Conservation (phyloP, 2,797 vertebrate species). For the Scomberomorus guttatus region DNA sequence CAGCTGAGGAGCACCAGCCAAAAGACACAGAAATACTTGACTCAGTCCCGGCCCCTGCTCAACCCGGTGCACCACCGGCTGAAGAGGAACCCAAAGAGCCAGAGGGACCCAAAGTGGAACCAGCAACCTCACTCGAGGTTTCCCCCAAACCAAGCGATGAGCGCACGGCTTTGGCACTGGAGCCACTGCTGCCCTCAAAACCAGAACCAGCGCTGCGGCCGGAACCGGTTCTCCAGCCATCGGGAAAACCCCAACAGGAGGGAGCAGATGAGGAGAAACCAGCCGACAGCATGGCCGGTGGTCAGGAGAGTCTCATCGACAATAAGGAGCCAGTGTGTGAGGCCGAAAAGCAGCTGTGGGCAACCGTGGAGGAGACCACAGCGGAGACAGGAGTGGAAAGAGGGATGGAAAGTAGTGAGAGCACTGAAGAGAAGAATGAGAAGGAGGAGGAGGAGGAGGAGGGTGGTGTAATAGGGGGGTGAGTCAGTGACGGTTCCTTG, state of each 20-base stretch:
- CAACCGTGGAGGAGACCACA: slow-evolving; percentile 76
- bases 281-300: slow-evolving; percentile 1
- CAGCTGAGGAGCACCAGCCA: slow-evolving; percentile 39
- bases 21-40: slow-evolving; percentile 35
- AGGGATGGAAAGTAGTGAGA: slow-evolving; percentile 50
- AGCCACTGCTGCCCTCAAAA: slow-evolving; percentile 54
- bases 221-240: slow-evolving; percentile 35
- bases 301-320: slow-evolving; percentile 42
- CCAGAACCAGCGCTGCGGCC: slow-evolving; percentile 49
- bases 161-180: slow-evolving; percentile 18
- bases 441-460: slow-evolving; percentile 43
- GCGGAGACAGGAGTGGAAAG: slow-evolving; percentile 33
- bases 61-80: slow-evolving; percentile 41
- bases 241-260: slow-evolving; percentile 46
- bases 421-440: slow-evolving; percentile 37
- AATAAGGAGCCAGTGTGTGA: slow-evolving; percentile 57
- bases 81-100: slow-evolving; percentile 66
- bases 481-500: slow-evolving; percentile 65
- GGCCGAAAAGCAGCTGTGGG: slow-evolving; percentile 77
- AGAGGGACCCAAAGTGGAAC: slow-evolving; percentile 41
- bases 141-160: slow-evolving; percentile 29
- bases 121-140: slow-evolving; percentile 22
- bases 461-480: slow-evolving; percentile 74
- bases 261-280: slow-evolving; percentile 35
- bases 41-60: slow-evolving; percentile 18